Percentiles rank a stretch among this genome's conserved stretches.
Evolutionary conservation across 2,888 invertebrate genomes (phyloP).

Genomic region (Meiosimyza decipiens): DNA sequence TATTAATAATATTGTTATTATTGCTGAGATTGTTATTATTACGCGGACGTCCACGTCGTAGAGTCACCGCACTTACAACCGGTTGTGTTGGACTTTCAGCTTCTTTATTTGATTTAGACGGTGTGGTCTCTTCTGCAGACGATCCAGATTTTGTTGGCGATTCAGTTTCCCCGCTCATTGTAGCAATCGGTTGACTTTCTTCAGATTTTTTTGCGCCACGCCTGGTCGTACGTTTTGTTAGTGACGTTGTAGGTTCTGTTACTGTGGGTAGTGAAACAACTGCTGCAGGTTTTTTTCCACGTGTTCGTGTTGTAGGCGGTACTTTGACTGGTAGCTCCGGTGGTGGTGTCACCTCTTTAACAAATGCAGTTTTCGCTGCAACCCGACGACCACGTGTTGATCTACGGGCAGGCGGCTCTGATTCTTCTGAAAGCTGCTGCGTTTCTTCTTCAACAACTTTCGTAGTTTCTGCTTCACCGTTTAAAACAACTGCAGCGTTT

Average conservation of each 20-base stretch:
- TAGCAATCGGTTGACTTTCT: slow-evolving; percentile 15
- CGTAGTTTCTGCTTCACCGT: slow-evolving; percentile 33
- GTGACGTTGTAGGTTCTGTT: slow-evolving; percentile 34
- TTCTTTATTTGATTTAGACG: slow-evolving; percentile 5
- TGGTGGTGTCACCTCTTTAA: slow-evolving; percentile 37
- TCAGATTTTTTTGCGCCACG: slow-evolving; percentile 45
- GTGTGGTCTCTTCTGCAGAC: neutral
- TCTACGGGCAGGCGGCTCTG: slow-evolving; percentile 45
- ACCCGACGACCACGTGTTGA: slow-evolving; percentile 54
- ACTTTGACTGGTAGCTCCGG: slow-evolving; percentile 27
- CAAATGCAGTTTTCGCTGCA: slow-evolving; percentile 35
- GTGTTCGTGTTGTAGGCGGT: slow-evolving; percentile 47
- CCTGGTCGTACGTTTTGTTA: slow-evolving; percentile 44
- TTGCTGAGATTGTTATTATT: slow-evolving; percentile 54
- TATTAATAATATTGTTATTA: slow-evolving; percentile 56
- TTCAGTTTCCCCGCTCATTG: slow-evolving; percentile 45
- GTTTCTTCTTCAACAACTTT: slow-evolving; percentile 11
- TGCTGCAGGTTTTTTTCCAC: slow-evolving; percentile 46
- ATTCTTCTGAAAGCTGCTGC: slow-evolving; percentile 25
- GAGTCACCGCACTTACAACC: slow-evolving; percentile 29
- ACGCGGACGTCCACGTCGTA: slow-evolving; percentile 57
- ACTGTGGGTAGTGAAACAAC: slow-evolving; percentile 5
- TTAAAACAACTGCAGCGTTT: slow-evolving; percentile 37
- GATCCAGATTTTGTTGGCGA: slow-evolving; percentile 37
- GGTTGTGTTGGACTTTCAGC: slow-evolving; percentile 31